Conservation (phyloP, 2,888 invertebrate species). For the Machimus atricapillus region DNA sequence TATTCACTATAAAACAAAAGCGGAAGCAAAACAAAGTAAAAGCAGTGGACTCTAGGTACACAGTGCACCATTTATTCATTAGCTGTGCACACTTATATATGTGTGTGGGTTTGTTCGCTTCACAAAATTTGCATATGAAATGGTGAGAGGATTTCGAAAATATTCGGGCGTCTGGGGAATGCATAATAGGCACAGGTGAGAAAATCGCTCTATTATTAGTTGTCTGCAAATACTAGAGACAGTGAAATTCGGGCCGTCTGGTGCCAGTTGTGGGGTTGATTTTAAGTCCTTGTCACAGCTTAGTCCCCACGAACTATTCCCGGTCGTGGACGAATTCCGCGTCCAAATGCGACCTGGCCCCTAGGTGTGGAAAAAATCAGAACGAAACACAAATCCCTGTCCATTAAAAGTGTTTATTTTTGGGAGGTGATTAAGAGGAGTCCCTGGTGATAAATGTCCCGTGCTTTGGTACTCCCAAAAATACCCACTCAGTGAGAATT, state of each 20-base stretch:
- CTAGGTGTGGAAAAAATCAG: neutral
- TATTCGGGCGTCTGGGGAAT: neutral
- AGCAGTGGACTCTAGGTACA: neutral
- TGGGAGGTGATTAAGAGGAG: neutral
- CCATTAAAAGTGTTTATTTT: neutral
- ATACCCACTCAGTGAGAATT: neutral
- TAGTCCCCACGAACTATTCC: neutral
- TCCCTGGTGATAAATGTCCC: neutral
- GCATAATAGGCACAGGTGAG: neutral
- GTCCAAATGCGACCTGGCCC: too few relatives aligned
- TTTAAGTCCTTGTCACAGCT: neutral
- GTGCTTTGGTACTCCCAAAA: neutral
- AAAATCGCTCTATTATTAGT: neutral
- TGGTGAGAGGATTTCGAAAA: neutral
- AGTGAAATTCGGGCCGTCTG: neutral
- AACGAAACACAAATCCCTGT: neutral
- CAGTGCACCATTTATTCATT: neutral
- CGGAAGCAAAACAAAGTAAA: neutral
- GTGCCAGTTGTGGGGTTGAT: neutral
- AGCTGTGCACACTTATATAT: neutral
- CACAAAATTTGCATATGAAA: neutral
- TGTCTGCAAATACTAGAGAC: neutral
- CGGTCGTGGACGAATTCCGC: neutral
- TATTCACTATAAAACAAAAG: neutral
- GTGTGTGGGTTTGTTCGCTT: neutral